These are phyloP conservation scores for Lycopodina hypogea DNA, from an alignment of 37 sponge, comb jelly and placozoan genomes.

Conservation along the genomic window DNA sequence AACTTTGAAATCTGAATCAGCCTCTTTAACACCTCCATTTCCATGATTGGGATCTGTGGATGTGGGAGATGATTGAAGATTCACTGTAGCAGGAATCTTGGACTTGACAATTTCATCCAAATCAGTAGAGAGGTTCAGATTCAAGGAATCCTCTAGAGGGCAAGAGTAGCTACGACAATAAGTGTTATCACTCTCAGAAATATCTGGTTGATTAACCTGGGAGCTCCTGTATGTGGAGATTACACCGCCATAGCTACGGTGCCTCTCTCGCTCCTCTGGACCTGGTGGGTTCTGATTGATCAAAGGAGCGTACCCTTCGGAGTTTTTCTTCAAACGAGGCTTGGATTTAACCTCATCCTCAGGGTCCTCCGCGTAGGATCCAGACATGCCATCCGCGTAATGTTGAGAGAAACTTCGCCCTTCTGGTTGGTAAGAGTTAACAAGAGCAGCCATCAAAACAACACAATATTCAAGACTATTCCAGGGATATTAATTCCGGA, in stretches of 20 bases:
- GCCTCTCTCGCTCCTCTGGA: background rate
- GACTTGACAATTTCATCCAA: background rate
- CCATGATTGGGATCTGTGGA: no score
- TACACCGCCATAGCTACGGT: background rate
- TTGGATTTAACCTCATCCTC: slow-evolving; percentile 1
- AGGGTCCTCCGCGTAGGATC: background rate
- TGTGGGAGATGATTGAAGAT: no score
- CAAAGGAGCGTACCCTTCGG: background rate
- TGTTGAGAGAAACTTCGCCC: background rate
- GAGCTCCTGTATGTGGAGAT: background rate
- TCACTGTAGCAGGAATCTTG: background rate
- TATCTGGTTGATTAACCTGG: background rate
- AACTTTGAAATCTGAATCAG: no score
- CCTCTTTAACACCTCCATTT: no score
- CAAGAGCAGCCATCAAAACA: background rate
- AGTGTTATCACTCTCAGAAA: background rate
- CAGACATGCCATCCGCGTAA: background rate
- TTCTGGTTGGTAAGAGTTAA: background rate
- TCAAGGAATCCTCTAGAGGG: no score
- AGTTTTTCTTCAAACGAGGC: background rate
- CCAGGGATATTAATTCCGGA: no score
- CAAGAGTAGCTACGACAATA: background rate
- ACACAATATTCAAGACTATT: no score
- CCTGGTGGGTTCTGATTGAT: background rate
- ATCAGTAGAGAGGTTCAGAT: no score